Evolutionary conservation across 2,797 vertebrate genomes (phyloP).

Genomic region (Brotula barbata): DNA sequence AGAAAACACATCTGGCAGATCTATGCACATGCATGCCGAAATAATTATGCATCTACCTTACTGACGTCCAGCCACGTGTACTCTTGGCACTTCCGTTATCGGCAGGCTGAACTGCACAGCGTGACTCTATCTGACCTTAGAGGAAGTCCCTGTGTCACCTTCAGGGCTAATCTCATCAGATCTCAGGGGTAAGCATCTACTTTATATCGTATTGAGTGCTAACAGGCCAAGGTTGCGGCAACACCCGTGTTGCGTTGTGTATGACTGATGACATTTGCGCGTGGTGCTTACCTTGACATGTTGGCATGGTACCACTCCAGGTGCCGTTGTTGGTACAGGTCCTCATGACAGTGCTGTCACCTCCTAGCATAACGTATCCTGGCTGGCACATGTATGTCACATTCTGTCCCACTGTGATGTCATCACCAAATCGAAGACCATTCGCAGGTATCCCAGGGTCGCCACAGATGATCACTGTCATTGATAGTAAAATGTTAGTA

Average conservation of each 20-base stretch:
- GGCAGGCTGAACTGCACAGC: conserved; percentile 24
- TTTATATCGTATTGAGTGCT: conserved; percentile 44
- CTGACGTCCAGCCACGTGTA: not conserved
- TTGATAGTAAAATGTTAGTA: conserved; percentile 8
- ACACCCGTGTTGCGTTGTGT: conserved; percentile 1
- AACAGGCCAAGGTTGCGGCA: conserved; percentile 53
- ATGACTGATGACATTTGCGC: conserved; percentile 22
- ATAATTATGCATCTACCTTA: not conserved
- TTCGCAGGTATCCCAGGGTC: conserved; percentile 92
- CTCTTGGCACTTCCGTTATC: conserved; percentile 18
- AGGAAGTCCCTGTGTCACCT: conserved; percentile 57
- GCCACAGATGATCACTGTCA: conserved; percentile 91
- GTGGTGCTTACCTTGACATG: conserved; percentile 86
- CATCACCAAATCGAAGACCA: conserved; percentile 89
- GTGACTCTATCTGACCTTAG: conserved; percentile 41
- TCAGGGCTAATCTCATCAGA: conserved; percentile 64
- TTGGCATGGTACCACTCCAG: conserved; percentile 88
- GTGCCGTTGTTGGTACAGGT: conserved; percentile 93
- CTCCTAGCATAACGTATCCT: conserved; percentile 86
- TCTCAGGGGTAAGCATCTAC: conserved; percentile 48
- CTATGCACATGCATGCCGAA: not conserved
- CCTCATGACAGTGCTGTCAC: conserved; percentile 72
- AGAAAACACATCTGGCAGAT: not conserved
- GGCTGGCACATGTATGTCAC: conserved; percentile 91
- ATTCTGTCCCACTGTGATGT: conserved; percentile 90